Base-by-base conservation (phyloP, 2,797 vertebrate species). In the Botia almorhae region DNA sequence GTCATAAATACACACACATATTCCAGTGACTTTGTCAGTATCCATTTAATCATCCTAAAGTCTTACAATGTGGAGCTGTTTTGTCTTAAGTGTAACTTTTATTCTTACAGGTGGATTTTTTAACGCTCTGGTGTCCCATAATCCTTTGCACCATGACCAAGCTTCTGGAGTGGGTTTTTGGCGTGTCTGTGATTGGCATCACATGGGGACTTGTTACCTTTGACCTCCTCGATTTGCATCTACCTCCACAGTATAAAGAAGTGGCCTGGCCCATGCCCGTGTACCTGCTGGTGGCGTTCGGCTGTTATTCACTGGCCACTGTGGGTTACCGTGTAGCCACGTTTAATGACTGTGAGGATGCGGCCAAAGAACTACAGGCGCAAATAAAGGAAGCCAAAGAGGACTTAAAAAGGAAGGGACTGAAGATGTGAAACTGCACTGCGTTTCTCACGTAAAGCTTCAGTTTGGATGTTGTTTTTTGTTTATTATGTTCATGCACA, bases 321-420 rank as follows among this genome's bases (percentile, higher is more conserved):
- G 93, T 99, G 46, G 97, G 97, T 0, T 98, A 95, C 86, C 91
- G 96, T 17, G 88, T 98, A 85, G 96, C 97, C 72, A 98, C 94
- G 0, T 98, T 98, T 87, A 97, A 97, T 23, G 97, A 98, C 94
- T 98, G 97, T 4, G 93, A 96, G 1, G 93, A 94, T 3, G 97
- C 96, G 0, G 94, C 96, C 0, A 88, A 77, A 3, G 96, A 99
- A 83, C 93, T 99, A 12, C 94, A 92, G 90, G 81, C 63, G 2
- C 96, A 99, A 86, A 96, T 99, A 39, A 78, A 78, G 7, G 94
- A 95, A 78, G 97, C 97, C 14, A 91, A 90, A 81, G 91, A 81
- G 0, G 96, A 98, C 85, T 85, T 99, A 14, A 84, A 86, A 74
- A 93, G 81, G 12, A 94, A 84, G 11, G 96, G 96, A 0, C 84